A percentile compares a stretch with the other conserved stretches of the same genome.
phyloP scores from a whole-genome alignment of 2,888 invertebrate genomes.

The Terebella lapidaria region DNA sequence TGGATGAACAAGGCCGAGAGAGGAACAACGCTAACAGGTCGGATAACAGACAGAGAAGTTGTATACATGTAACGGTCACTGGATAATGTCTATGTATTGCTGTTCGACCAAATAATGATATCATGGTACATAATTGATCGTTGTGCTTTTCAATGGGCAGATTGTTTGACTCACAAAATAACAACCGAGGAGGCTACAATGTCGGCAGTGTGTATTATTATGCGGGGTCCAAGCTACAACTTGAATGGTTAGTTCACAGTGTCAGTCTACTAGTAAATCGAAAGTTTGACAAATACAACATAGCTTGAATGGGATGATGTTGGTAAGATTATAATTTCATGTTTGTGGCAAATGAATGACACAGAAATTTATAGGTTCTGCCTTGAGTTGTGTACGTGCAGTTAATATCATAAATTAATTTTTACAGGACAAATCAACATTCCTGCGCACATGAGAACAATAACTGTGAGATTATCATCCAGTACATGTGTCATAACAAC shows the following conservation, averaged over 20 bases:
- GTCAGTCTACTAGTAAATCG: conserved; percentile 7
- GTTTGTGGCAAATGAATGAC: too few species aligned
- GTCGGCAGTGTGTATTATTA: conserved; percentile 47
- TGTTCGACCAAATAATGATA: background rate
- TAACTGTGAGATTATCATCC: conserved; percentile 50
- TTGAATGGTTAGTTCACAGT: conserved; percentile 43
- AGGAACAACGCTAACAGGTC: conserved; percentile 48
- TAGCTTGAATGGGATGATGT: too few species aligned
- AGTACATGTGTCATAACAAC: conserved; percentile 49
- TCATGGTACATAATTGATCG: background rate
- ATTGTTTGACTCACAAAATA: conserved; percentile 53
- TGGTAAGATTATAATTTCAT: too few species aligned
- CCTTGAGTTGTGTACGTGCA: too few species aligned
- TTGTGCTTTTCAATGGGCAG: too few species aligned
- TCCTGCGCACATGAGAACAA: conserved; percentile 44
- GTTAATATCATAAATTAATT: too few species aligned
- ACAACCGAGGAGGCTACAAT: conserved; percentile 52
- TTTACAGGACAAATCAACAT: conserved; percentile 52
- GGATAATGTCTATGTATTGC: background rate
- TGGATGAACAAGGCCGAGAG: conserved; percentile 40
- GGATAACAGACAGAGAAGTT: background rate
- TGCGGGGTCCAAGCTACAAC: conserved; percentile 41
- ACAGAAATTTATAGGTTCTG: too few species aligned
- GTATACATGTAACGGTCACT: background rate
- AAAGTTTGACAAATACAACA: too few species aligned